Evolutionary conservation across 2,888 invertebrate species (phyloP).

Genomic region (Platypus cylindrus): DNA sequence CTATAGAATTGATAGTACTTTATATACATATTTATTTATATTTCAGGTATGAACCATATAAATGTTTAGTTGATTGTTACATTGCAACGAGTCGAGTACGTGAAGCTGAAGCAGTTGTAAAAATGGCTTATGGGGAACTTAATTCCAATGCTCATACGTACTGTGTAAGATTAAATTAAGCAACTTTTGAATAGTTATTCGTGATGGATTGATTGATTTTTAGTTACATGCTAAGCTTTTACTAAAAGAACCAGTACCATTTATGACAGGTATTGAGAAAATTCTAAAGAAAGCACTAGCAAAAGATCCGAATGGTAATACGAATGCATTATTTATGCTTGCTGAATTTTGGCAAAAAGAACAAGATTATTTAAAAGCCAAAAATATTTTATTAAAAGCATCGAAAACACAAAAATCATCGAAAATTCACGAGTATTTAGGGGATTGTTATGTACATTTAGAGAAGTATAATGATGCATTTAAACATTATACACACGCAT

Average conservation of each 20-base stretch:
- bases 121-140: constrained; percentile 56
- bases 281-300: constrained; percentile 60
- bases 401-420: constrained; percentile 44
- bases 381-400: constrained; percentile 53
- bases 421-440: constrained; percentile 52
- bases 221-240: constrained; percentile 65
- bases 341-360: constrained; percentile 58
- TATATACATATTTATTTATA: no score
- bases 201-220: background rate
- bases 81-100: constrained; percentile 51
- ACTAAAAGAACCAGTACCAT: constrained; percentile 49
- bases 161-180: constrained; percentile 42
- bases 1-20: no score
- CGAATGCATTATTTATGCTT: constrained; percentile 54
- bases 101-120: constrained; percentile 61
- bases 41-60: constrained; percentile 59
- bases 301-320: constrained; percentile 56
- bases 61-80: constrained; percentile 66
- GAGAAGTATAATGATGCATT: constrained; percentile 56
- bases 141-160: constrained; percentile 60
- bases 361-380: constrained; percentile 52
- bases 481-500: constrained; percentile 52
- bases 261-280: constrained; percentile 47
- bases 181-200: constrained; percentile 1
- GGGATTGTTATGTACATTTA: constrained; percentile 46